Conservation (phyloP, 2,113 vertebrate genomes). For the Emydocephalus ijimae region DNA sequence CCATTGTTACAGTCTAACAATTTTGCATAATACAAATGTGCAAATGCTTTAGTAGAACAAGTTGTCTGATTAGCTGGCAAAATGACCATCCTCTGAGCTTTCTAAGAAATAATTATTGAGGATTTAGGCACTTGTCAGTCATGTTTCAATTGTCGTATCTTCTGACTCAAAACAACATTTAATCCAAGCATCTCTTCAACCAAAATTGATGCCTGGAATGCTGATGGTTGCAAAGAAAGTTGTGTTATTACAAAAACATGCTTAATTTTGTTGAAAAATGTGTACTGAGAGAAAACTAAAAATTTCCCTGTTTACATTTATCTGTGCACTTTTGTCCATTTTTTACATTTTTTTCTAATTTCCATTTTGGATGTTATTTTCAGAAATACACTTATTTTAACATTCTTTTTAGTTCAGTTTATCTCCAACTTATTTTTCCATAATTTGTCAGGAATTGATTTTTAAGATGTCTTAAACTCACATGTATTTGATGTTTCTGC, state of each 20-base stretch:
- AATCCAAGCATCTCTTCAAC: neutral
- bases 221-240: neutral
- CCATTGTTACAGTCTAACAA: neutral
- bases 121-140: neutral
- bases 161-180: neutral
- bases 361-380: neutral
- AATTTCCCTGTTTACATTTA: neutral
- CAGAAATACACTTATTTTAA: neutral
- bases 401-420: neutral
- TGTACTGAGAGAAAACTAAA: neutral
- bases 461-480: neutral
- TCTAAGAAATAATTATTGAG: neutral
- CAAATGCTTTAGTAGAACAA: neutral
- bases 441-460: neutral
- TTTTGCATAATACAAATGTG: neutral
- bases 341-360: neutral
- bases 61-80: neutral
- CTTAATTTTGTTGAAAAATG: neutral
- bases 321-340: neutral
- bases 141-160: neutral
- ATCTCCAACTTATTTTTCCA: neutral
- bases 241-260: neutral
- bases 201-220: neutral
- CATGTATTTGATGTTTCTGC: neutral
- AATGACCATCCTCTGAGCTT: neutral